Evolutionary conservation across 2,797 vertebrate species (phyloP), one percentile per base, ranked within the genome.

Genomic region (Cossypha caffra): DNA sequence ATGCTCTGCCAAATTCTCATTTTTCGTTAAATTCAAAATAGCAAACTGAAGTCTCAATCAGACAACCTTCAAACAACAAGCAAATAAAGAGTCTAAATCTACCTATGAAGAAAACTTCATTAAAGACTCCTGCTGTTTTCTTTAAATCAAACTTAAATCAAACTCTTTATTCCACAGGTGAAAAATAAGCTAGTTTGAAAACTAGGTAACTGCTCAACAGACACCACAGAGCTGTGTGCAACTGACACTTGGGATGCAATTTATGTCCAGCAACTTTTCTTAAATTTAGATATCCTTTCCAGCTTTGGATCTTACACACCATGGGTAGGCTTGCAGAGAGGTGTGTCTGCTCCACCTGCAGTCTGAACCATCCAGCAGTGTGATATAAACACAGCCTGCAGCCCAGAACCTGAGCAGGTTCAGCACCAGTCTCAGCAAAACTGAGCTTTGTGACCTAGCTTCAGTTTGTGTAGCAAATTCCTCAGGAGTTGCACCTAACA

Each of bases 1-100:
- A 58, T 5, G 7, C 1, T 5, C 1, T 1, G 3, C 2, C 9
- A 63, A 62, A 48, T 35, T 37, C 3, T 21, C 1, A 4, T 13
- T 63, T 51, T 74, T 67, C 31, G 5, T 59, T 52, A 31, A 51
- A 68, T 64, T 69, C 4, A 51, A 67, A 67, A n/a, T 25, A 47
- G 2, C 7, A 61, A 68, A 52, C 9, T 28, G 13, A 73, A 73
- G 10, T 52, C 24, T 69, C 26, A 71, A 31, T 47, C 43, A 64
- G 26, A 74, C 19, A 63, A 51, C 8, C 9, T 17, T 7, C 12
- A 11, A 10, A 47, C 6, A 68, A 64, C 20, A 67, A 75, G 25
- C 8, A 71, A 55, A 43, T 26, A 8, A 76, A 42, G 13, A 83
- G 11, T 43, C 42, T 81, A 61, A 61, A 17, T 8, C 10, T 21